Evolutionary conservation across 2,113 vertebrate species (phyloP), one percentile per base, ranked within the genome.

Genomic region (Pituophis catenifer): DNA sequence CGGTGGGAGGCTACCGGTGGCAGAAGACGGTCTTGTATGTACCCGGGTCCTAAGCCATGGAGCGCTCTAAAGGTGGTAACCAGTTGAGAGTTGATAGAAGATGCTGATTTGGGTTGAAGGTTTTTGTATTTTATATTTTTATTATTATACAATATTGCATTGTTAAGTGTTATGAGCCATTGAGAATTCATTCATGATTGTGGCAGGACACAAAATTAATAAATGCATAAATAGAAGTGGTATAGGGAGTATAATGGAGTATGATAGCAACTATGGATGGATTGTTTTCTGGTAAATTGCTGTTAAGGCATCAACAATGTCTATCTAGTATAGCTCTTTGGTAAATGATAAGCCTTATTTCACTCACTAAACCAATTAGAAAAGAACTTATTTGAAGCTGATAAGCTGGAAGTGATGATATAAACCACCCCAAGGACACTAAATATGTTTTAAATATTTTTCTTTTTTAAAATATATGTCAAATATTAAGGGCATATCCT

Each of bases 361-460:
- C 75, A 81, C 75, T 38, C 33, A 21, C 33, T 81, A 19, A 81
- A 38, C 75, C 33, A 8, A 81, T 9, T 81, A 92, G 89, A 9
- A 65, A 92, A 26, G 87, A 89, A 29, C 53, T 81, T 89, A 33
- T 89, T 75, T 92, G 62, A 89, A 88, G 33, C 62, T 57, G 91
- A 92, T 92, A 88, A 29, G 48, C 91, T 92, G 52, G 52, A 23
- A 92, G n/a, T 55, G 59, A 52, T 55, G 50, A 92, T 92, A 0
- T 21, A 89, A 86, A 94, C 81, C 92, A 38, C 29, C 57, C 10
- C 10, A 85, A 53, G 38, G 29, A 13, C 57, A 89, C 90, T 10
- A 65, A 5, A 92, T 95, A 23, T 17, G 7, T 62, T 95, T 85
- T 58, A 86, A 86, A 86, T 86, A 50, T 86, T 85, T 65, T 26